These are phyloP conservation scores for Slavum lentiscoides DNA, from an alignment of 2,888 invertebrate species.

Conservation along the genomic window DNA sequence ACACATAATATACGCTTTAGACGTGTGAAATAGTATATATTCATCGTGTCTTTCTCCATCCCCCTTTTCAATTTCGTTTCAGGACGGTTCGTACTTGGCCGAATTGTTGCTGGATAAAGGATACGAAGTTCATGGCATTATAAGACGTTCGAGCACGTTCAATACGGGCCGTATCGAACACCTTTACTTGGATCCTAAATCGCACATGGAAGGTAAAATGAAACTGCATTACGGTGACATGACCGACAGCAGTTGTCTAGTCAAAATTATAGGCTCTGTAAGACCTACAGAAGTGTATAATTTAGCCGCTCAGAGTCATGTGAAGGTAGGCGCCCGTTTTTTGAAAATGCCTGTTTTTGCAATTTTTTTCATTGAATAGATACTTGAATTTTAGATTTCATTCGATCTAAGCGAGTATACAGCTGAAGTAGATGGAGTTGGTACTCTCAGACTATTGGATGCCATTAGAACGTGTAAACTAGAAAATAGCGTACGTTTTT, in stretches of 20 bases:
- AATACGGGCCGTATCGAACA: constrained; percentile 97
- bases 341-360: not conserved
- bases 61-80: constrained; percentile 41
- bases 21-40: not conserved
- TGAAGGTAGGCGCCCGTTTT: constrained; percentile 71
- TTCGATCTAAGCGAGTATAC: constrained; percentile 99
- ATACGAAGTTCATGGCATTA: constrained; percentile 94
- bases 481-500: constrained; percentile 76
- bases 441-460: constrained; percentile 86
- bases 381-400: constrained; percentile 67
- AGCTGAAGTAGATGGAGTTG: constrained; percentile 96
- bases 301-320: constrained; percentile 97
- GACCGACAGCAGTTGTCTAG: constrained; percentile 94
- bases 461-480: constrained; percentile 88
- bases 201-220: constrained; percentile 86
- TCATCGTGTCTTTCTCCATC: not conserved
- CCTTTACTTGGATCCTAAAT: constrained; percentile 85
- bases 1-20: constrained; percentile 57
- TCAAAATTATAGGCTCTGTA: constrained; percentile 78
- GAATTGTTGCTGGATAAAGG: constrained; percentile 91
- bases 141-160: constrained; percentile 91
- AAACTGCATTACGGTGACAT: constrained; percentile 97
- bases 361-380: not conserved
- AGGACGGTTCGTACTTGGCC: constrained; percentile 98
- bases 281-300: constrained; percentile 95